Evolutionary conservation across 2,113 vertebrate genomes (phyloP).

Genomic region (Corvus cornix): DNA sequence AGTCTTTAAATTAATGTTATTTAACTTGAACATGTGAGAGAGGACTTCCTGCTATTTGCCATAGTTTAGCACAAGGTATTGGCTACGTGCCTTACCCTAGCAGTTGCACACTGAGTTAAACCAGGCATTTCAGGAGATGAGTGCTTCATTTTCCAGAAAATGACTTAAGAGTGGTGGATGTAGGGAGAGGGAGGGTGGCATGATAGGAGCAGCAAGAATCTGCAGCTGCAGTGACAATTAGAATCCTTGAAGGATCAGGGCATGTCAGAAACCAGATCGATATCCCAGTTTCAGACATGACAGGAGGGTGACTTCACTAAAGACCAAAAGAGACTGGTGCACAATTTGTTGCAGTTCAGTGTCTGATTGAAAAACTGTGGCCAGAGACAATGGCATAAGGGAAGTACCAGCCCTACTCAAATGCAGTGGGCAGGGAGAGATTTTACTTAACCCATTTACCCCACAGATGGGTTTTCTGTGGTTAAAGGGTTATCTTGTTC

Average conservation of each 20-base stretch:
- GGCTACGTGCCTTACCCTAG: neutral
- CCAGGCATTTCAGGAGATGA: neutral
- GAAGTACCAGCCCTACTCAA: fast-evolving
- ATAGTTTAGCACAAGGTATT: neutral
- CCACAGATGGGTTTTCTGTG: neutral
- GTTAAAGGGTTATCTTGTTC: neutral
- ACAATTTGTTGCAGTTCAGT: neutral
- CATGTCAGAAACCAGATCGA: neutral
- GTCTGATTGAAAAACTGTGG: neutral
- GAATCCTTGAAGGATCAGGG: neutral
- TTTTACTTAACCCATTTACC: neutral
- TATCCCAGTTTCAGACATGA: neutral
- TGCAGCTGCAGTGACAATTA: neutral
- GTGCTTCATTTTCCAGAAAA: neutral
- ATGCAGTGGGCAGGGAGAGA: neutral
- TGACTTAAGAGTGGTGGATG: too few species aligned
- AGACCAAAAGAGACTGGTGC: neutral
- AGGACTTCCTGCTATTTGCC: neutral
- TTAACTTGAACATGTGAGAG: neutral
- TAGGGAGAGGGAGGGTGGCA: neutral
- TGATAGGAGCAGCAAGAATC: neutral
- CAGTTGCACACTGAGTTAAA: neutral
- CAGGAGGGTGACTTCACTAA: neutral
- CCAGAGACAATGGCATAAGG: neutral
- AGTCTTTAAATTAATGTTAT: neutral